phyloP scores from a whole-genome alignment of 2,797 vertebrate genomes.

The Crypturellus tataupa region DNA sequence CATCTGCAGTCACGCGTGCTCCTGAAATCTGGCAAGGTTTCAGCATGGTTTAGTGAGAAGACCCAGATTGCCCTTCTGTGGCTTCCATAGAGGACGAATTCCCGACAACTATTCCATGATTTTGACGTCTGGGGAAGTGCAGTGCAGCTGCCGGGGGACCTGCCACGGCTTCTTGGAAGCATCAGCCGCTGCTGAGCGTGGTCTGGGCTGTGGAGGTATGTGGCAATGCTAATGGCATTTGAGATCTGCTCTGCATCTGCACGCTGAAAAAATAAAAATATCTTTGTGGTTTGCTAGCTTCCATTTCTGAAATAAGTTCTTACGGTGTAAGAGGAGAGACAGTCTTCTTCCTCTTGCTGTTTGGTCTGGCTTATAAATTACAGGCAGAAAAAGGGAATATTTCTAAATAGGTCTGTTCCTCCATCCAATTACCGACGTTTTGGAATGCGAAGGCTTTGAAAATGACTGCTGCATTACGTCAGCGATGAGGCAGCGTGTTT shows the following conservation, averaged over 20 bases:
- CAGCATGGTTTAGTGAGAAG: slow-evolving; percentile 23
- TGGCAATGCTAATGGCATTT: neutral
- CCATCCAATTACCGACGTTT: neutral
- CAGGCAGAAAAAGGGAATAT: neutral
- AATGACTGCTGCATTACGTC: neutral
- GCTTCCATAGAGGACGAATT: neutral
- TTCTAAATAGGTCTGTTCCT: neutral
- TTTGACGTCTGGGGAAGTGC: slow-evolving; percentile 40
- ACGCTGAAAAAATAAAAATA: neutral
- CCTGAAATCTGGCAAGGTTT: slow-evolving; percentile 52
- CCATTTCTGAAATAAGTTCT: neutral
- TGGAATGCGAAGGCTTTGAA: neutral
- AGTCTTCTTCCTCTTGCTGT: neutral
- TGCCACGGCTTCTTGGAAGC: neutral
- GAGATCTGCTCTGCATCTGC: neutral
- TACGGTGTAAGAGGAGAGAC: neutral
- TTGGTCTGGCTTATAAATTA: neutral
- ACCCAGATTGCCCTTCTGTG: slow-evolving; percentile 51
- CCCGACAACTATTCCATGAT: neutral
- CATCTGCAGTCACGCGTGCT: slow-evolving; percentile 22
- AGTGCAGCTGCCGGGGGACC: neutral
- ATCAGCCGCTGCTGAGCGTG: neutral
- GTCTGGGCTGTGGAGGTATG: neutral
- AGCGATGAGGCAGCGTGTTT: neutral
- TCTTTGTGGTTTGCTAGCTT: neutral